Base-by-base conservation (phyloP, 2,113 vertebrate genomes). In the Oryzias celebensis region DNA sequence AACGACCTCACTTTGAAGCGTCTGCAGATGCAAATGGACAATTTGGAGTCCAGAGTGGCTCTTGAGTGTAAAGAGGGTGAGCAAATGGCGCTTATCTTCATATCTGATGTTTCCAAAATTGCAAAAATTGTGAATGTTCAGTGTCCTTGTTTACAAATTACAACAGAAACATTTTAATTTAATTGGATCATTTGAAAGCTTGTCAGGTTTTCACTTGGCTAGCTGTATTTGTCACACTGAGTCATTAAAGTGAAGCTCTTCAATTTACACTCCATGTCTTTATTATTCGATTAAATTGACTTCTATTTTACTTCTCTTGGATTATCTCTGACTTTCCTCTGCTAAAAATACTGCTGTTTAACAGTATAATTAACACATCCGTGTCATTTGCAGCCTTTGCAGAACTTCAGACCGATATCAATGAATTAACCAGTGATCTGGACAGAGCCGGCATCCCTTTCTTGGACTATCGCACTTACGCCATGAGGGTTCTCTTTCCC, bases 11-110 rank as follows among this genome's bases (percentile, higher is more conserved):
- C 97, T 1, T 92, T 99, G 75, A 99, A 99, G 86, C 89, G 97
- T 49, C 91, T 99, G 73, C 97, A 99, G 84, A 98, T 99, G 97
- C 97, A 99, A 88, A 99, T 99, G 97, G 97, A 99, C 93, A 99
- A 97, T 61, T 91, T 99, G 75, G 97, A 98, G 84, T 99, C 97
- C 13, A 91, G 97, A 0, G 97, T 98, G 74, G 97, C 97, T 42
- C 88, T 99, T 70, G 97, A 99, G 87, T 99, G 97, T 86, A 99
- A 99, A 77, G 97, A 99, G 75, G 97, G 97, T 98, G 18, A 86
- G 84, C 14, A 14, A 10, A 3, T 52, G 17, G 10, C 36, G 8
- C 36, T 12, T 13, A 36, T 36, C 36, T 12, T 36, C 36, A 36
- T 13, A 10, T 36, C 36, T 36, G 36, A 36, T 36, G 36, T 36